Conservation (phyloP, 2,888 invertebrate species). For the Himalopsyche anomala region DNA sequence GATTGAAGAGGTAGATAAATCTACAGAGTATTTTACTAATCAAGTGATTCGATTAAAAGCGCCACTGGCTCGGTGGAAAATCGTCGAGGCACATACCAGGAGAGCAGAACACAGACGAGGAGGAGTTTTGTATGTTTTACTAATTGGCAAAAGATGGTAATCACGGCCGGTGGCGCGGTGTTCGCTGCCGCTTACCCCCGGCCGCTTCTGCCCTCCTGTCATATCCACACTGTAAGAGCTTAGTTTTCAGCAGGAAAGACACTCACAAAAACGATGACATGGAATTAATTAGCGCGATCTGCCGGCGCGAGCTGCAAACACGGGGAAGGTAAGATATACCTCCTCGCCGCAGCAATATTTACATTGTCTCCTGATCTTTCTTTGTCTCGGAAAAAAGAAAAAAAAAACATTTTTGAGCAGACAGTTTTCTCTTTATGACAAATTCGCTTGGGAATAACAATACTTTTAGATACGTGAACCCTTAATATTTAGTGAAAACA, state of each 20-base stretch:
- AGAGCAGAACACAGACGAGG: constrained; percentile 77
- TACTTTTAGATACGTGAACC: not conserved
- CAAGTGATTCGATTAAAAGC: constrained; percentile 36
- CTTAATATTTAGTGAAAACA: too few species aligned
- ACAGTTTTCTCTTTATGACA: not conserved
- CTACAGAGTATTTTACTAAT: not conserved
- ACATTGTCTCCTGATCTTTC: constrained; percentile 52
- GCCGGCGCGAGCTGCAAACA: constrained; percentile 41
- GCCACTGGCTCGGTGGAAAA: constrained; percentile 42
- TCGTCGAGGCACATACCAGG: constrained; percentile 73
- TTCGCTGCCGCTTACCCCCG: constrained; percentile 67
- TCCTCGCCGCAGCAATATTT: constrained; percentile 51
- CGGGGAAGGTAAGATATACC: constrained; percentile 51
- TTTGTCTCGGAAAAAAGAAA: constrained; percentile 44
- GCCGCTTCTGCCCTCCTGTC: constrained; percentile 66
- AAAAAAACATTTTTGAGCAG: constrained; percentile 8
- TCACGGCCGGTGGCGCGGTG: constrained; percentile 68
- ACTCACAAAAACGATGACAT: constrained; percentile 78
- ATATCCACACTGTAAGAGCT: constrained; percentile 67
- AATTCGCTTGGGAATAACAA: not conserved
- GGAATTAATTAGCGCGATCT: constrained; percentile 74
- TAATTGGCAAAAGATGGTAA: constrained; percentile 81
- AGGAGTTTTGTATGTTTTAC: constrained; percentile 81
- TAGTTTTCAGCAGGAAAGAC: constrained; percentile 46
- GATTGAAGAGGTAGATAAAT: not conserved